Evolutionary conservation across 2,797 vertebrate species (phyloP).

Genomic region (Graptemys geographica): DNA sequence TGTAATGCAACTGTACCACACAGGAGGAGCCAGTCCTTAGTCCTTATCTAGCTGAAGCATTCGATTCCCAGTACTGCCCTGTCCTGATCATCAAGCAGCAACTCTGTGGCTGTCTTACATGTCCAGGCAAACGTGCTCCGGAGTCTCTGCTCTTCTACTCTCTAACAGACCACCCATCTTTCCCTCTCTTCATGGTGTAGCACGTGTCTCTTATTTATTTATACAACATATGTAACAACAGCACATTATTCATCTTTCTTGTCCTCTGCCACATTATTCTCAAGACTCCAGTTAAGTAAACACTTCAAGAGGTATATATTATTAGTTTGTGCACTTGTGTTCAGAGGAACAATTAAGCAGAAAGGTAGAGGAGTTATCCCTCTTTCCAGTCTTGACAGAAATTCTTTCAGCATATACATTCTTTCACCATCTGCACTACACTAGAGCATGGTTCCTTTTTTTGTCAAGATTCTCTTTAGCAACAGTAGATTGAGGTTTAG

Average conservation of each 20-base stretch:
- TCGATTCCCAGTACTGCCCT: too few relatives aligned
- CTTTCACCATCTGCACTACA: neutral
- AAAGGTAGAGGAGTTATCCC: neutral
- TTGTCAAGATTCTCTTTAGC: neutral
- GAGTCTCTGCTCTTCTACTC: neutral
- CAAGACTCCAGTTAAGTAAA: neutral
- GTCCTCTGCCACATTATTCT: neutral
- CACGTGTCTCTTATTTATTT: neutral
- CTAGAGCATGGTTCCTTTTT: neutral
- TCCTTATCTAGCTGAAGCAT: too few relatives aligned
- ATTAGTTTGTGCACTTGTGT: neutral
- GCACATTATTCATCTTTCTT: neutral
- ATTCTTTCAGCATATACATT: neutral
- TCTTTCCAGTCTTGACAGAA: neutral
- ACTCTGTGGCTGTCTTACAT: neutral
- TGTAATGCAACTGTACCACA: too few relatives aligned
- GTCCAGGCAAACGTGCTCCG: fast-evolving
- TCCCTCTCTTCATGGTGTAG: neutral
- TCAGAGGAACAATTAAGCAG: neutral
- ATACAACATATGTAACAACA: neutral
- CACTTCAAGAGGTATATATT: neutral
- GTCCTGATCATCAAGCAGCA: neutral
- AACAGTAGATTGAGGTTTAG: neutral
- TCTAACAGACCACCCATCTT: fast-evolving
- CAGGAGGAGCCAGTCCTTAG: too few relatives aligned